phyloP scores from a whole-genome alignment of 2,113 vertebrate genomes.

The Oryzias melastigma region DNA sequence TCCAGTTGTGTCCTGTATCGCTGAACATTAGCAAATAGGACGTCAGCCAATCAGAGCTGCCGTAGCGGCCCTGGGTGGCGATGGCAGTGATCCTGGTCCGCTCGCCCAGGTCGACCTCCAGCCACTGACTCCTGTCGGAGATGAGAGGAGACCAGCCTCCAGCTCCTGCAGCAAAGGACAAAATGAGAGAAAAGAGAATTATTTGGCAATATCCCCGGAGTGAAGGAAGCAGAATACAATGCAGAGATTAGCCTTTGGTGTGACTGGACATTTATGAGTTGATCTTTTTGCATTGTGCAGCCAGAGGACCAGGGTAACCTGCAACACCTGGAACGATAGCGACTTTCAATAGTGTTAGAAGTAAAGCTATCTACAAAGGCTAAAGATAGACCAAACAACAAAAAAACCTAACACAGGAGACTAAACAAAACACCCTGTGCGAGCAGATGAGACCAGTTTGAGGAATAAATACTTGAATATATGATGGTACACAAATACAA shows the following conservation, averaged over 20 bases:
- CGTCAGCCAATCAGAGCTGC: slow-evolving; percentile 89
- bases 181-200: not conserved
- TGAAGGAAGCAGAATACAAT: too few species aligned
- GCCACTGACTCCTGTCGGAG: slow-evolving; percentile 88
- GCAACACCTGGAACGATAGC: not conserved
- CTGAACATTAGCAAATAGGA: slow-evolving; percentile 91
- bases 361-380: not conserved
- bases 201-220: not conserved
- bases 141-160: slow-evolving; percentile 91
- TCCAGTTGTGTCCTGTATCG: slow-evolving; percentile 90
- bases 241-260: too few species aligned
- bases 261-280: too few species aligned
- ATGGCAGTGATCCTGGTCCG: slow-evolving; percentile 84
- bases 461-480: too few species aligned
- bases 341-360: not conserved
- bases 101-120: slow-evolving; percentile 86
- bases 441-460: too few species aligned
- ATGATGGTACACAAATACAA: too few species aligned
- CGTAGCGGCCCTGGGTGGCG: slow-evolving; percentile 70
- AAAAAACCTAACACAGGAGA: too few species aligned
- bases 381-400: too few species aligned
- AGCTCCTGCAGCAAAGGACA: slow-evolving; percentile 79
- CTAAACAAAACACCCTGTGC: too few species aligned
- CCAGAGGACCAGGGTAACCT: not conserved
- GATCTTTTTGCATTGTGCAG: too few species aligned